These are phyloP conservation scores for Glaucomys volans DNA, from an alignment of 2,113 vertebrate genomes.

Conservation along the genomic window DNA sequence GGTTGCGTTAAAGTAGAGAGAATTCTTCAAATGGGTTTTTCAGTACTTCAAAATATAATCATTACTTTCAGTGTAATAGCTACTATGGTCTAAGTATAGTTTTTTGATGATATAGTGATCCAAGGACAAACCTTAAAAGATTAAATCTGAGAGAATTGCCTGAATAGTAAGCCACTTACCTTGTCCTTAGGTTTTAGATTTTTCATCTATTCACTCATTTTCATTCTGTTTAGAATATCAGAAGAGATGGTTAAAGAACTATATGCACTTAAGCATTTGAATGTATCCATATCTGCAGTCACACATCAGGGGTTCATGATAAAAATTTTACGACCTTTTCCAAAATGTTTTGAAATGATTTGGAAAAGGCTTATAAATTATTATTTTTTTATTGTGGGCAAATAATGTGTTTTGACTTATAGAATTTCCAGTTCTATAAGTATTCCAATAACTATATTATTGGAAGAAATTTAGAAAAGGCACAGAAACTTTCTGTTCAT, in stretches of 20 bases:
- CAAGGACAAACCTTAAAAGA: background rate
- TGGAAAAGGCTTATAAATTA: conserved; percentile 9
- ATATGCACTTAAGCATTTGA: background rate
- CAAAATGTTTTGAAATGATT: background rate
- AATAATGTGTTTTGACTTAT: background rate
- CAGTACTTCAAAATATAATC: background rate
- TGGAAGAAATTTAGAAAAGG: conserved; percentile 17
- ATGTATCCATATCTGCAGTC: background rate
- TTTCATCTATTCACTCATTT: background rate
- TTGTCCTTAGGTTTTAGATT: background rate
- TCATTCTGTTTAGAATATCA: conserved; percentile 2
- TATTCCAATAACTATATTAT: background rate
- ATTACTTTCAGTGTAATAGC: background rate
- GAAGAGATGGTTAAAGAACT: background rate
- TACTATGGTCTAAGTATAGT: background rate
- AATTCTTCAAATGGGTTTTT: background rate
- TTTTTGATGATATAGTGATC: background rate
- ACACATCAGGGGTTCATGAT: background rate
- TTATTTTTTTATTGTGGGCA: background rate
- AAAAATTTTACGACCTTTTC: conserved; percentile 20
- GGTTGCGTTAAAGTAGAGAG: background rate
- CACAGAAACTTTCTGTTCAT: background rate
- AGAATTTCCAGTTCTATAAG: conserved; percentile 7
- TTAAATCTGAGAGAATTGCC: background rate
- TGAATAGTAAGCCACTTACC: background rate